These are phyloP conservation scores for Plusia festucae DNA, from an alignment of 2,888 invertebrate species.

Conservation along the genomic window DNA sequence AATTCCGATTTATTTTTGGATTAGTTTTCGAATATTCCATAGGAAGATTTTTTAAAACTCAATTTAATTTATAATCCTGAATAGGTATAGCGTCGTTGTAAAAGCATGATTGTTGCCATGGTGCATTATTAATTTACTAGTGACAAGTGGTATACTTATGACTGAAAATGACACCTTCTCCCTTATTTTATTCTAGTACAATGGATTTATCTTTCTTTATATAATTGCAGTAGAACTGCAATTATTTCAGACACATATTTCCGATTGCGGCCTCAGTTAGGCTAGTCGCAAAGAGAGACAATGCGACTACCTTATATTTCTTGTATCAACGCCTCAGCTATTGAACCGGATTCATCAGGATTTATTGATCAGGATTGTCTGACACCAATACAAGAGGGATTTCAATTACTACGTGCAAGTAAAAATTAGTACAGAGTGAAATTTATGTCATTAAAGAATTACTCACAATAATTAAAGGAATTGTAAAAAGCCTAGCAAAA, in stretches of 20 bases:
- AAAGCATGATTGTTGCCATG: too few relatives aligned
- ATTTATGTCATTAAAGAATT: too few relatives aligned
- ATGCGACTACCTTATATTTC: background rate
- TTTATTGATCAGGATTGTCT: background rate
- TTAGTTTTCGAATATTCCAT: background rate
- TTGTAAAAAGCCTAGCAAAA: background rate
- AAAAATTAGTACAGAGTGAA: too few relatives aligned
- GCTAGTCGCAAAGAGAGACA: too few relatives aligned
- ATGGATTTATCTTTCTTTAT: background rate
- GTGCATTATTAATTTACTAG: too few relatives aligned
- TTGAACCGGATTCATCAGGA: background rate
- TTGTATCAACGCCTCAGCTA: slow-evolving; percentile 2
- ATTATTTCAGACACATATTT: background rate
- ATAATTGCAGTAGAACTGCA: too few relatives aligned
- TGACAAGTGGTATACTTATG: too few relatives aligned
- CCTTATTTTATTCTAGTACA: background rate
- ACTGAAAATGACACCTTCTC: background rate
- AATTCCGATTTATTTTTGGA: slow-evolving; percentile 54
- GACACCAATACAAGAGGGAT: background rate
- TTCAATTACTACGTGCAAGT: too few relatives aligned
- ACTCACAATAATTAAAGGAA: background rate
- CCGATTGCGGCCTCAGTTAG: too few relatives aligned
- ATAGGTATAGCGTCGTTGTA: too few relatives aligned
- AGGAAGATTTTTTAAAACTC: too few relatives aligned
- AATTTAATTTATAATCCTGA: too few relatives aligned